phyloP scores from a whole-genome alignment of 2,113 vertebrate species.

The Taxidea taxus region DNA sequence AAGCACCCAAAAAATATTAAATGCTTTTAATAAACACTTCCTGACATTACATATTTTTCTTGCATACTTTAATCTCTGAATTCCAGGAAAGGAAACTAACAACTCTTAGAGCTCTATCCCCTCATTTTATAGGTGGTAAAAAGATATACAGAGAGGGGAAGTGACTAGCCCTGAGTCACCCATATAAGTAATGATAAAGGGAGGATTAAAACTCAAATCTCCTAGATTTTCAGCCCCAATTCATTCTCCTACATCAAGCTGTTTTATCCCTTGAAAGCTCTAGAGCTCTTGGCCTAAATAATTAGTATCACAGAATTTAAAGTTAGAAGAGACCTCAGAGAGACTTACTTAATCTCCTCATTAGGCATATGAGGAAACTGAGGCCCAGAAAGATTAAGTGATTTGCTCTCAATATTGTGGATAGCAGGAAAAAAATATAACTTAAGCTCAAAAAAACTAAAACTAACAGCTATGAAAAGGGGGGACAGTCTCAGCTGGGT shows the following conservation, averaged over 20 bases:
- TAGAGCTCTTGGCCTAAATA: constrained; percentile 49
- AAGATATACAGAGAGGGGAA: neutral
- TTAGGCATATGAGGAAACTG: constrained; percentile 68
- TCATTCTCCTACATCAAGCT: constrained; percentile 2
- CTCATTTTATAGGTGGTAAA: neutral
- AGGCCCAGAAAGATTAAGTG: constrained; percentile 71
- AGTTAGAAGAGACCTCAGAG: constrained; percentile 21
- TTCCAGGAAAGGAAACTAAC: constrained; percentile 27
- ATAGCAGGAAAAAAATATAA: constrained; percentile 30
- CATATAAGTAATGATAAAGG: constrained; percentile 56
- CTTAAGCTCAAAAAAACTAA: constrained; percentile 43
- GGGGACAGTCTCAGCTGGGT: neutral
- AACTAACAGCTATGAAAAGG: neutral
- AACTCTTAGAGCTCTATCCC: neutral
- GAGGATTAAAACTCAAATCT: constrained; percentile 61
- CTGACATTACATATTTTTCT: neutral
- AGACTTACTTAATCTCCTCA: constrained; percentile 53
- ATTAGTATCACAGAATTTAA: constrained; percentile 57
- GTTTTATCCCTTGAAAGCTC: constrained; percentile 44
- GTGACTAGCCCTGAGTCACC: constrained; percentile 46
- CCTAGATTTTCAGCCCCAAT: constrained; percentile 33
- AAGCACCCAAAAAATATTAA: constrained; percentile 39
- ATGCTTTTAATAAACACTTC: constrained; percentile 52
- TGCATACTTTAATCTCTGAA: neutral
- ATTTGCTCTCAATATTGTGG: constrained; percentile 54